Base-by-base conservation (phyloP, 2,888 invertebrate species). In the Lottia gigantea region DNA sequence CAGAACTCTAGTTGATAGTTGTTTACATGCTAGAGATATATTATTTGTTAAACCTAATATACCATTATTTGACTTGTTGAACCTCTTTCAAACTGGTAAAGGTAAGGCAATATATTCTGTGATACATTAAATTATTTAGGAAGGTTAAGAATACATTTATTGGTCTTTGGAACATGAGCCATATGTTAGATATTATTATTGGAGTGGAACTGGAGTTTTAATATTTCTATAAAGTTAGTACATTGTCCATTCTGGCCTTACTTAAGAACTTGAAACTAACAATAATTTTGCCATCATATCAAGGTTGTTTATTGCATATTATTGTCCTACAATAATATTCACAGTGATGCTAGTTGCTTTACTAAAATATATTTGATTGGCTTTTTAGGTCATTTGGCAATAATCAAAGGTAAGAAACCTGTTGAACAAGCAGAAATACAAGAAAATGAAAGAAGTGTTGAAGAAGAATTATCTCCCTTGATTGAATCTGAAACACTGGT, bases 21-120 rank as follows among this genome's bases (percentile, higher is more conserved):
- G 74, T 15, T 70, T 73, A 8, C 79, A 76, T 64, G 80, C 80
- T 2, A 73, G 80, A 14, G 74, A 73, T 11, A 79, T 84, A 4
- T 66, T 83, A 45, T 79, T 79, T 61, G 80, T 85, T 0, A 69
- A 75, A n/a, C 78, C 79, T 7, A 75, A 77, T 67, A 85, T 79
- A 77, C 86, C 87, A 1, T 73, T 88, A 63, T 87, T 83, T 78
- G 87, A 88, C 71, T 71, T 87, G n/a, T 78, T 88, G 19, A 88
- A 88, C 75, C 74, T 83, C 64, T 88, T 88, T 72, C 87, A 88
- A 71, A 85, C 85, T 46, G 87, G 87, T 23, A 87, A 83, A 85
- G 82, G 87, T 87, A 70, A 74, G 79, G 71, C 47, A 45, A 16
- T 26, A 40, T 3, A 40, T 40, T 31, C 6, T 31, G 2, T 31